Conservation (phyloP, 2,113 vertebrate species). For the Rostratula benghalensis region DNA sequence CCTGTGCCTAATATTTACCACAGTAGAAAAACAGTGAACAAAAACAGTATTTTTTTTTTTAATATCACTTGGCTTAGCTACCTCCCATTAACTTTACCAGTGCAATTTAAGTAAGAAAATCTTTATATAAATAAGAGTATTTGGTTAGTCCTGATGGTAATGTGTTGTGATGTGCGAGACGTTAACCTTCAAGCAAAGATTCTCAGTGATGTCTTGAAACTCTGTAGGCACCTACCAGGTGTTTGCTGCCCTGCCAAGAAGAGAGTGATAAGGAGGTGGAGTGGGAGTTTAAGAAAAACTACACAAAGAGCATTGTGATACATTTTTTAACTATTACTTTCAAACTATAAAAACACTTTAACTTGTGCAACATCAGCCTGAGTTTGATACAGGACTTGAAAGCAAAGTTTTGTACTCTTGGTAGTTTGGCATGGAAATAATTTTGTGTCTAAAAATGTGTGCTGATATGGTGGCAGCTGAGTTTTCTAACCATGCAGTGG, state of each 20-base stretch:
- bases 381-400: accelerated
- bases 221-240: background rate
- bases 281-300: background rate
- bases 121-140: background rate
- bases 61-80: background rate
- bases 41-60: background rate
- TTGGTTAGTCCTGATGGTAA: background rate
- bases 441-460: background rate
- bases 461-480: accelerated
- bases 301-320: background rate
- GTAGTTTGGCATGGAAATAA: background rate
- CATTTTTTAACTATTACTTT: background rate
- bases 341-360: background rate
- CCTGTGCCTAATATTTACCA: background rate
- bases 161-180: background rate
- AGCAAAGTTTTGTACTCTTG: accelerated
- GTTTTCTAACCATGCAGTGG: background rate
- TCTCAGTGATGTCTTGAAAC: background rate
- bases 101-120: background rate
- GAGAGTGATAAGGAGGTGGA: background rate
- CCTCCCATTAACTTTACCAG: background rate
- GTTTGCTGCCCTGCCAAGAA: background rate
- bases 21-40: background rate
- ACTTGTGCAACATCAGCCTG: background rate
- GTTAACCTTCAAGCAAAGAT: background rate